Base-by-base conservation (phyloP, 2,113 vertebrate genomes). In the Oplegnathus fasciatus region DNA sequence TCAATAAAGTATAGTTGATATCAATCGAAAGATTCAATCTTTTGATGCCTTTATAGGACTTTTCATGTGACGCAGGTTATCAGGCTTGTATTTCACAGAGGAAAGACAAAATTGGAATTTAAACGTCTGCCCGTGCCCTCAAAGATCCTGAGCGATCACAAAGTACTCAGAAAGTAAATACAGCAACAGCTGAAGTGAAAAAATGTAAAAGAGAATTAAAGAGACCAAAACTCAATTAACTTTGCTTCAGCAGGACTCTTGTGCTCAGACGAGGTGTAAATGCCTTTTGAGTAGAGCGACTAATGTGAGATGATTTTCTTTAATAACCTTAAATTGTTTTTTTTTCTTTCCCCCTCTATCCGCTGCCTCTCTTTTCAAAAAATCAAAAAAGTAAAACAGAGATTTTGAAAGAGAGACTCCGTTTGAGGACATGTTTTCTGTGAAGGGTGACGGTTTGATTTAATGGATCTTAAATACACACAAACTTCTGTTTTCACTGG, bases 171-270 rank as follows among this genome's bases (percentile, higher is more conserved):
- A 30, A 60, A 68, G 28, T 32, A n/a, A 68, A 68, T 32, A 37
- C 34, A 37, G 34, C 6, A 28, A 24, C 32, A 61, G 1, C 55
- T 44, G 17, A 69, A 20, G 54, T 15, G 8, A 48, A 75, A 20
- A 32, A 42, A 8, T 32, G 17, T 22, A 18, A 58, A 62, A 46
- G 61, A 32, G 22, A 48, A 62, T 55, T 72, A 20, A 26, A 44
- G 22, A 54, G 17, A 64, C 8, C 18, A 48, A 52, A 79, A 75
- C 26, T 58, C 10, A 58, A 64, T 70, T 74, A 42, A 42, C 54
- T 64, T 50, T 37, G 9, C 44, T 13, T 58, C 30, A 44, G 52
- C 32, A 5, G 44, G 17, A 64, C 61, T 37, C 2, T 32, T 22
- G 15, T 34, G 18, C 26, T 54, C 57, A 44, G 54, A 28, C 1